Evolutionary conservation across 2,797 vertebrate genomes (phyloP).

Genomic region (Mycteria americana): DNA sequence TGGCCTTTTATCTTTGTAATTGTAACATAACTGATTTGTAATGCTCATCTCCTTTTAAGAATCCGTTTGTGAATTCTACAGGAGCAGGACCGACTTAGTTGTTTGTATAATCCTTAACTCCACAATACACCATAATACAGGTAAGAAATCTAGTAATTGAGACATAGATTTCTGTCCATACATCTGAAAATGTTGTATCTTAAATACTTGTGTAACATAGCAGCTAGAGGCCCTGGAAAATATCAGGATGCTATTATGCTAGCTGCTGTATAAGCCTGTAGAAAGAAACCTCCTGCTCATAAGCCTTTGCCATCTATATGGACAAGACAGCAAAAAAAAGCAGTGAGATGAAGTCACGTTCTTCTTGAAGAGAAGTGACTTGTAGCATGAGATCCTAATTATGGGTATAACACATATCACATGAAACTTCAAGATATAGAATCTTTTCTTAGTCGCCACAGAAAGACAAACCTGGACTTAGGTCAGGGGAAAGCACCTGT

Average conservation of each 20-base stretch:
- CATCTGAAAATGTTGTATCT: neutral
- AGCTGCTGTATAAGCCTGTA: neutral
- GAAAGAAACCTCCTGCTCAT: neutral
- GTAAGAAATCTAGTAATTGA: neutral
- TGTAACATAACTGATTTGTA: neutral
- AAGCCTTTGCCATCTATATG: neutral
- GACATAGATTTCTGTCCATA: neutral
- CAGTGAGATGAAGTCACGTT: neutral
- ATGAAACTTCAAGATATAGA: neutral
- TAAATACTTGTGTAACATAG: neutral
- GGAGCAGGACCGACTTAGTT: neutral
- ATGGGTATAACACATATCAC: fast-evolving
- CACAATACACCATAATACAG: neutral
- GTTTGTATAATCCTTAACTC: neutral
- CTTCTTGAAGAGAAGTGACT: neutral
- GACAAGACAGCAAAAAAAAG: neutral
- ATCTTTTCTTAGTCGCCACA: neutral
- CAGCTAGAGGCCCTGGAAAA: neutral
- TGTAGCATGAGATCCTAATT: neutral
- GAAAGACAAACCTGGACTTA: neutral
- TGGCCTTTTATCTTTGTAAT: neutral
- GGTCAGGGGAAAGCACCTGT: neutral
- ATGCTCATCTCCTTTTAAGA: neutral
- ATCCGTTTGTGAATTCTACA: neutral
- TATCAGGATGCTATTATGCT: neutral